Evolutionary conservation across 2,113 vertebrate genomes (phyloP).

Genomic region (Leucopternis melanops): DNA sequence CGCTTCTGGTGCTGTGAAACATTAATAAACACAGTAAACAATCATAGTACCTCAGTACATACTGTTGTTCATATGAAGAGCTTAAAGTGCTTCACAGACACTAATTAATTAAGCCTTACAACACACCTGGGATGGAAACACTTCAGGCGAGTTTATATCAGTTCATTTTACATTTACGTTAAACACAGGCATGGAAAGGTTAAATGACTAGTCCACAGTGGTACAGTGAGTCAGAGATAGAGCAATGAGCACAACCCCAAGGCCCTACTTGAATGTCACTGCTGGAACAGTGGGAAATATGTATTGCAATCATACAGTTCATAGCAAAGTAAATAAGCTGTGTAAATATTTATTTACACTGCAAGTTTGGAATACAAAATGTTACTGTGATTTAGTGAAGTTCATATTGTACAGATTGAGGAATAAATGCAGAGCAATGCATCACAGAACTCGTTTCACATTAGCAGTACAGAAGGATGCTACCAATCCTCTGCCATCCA

Average conservation of each 20-base stretch:
- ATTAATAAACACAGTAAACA: not conserved
- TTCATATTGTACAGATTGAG: not conserved
- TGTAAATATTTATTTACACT: not conserved
- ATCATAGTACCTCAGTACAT: not conserved
- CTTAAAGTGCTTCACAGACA: not conserved
- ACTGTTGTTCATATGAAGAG: not conserved
- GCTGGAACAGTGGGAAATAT: not conserved
- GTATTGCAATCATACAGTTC: not conserved
- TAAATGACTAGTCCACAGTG: not conserved
- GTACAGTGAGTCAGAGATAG: not conserved
- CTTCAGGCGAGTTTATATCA: not conserved
- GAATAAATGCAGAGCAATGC: not conserved
- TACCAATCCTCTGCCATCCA: not conserved
- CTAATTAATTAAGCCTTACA: slow-evolving; percentile 36
- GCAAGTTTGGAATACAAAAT: not conserved
- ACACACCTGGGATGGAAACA: slow-evolving; percentile 5
- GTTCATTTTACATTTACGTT: slow-evolving; percentile 10
- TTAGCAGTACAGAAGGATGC: not conserved
- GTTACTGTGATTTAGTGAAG: not conserved
- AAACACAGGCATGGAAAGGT: not conserved
- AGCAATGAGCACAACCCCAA: not conserved
- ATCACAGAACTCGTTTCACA: not conserved
- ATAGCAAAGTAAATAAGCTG: not conserved
- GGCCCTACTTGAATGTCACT: not conserved
- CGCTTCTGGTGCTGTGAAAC: not conserved